phyloP scores from a whole-genome alignment of 2,888 invertebrate species.

The Anticlea derivata region DNA sequence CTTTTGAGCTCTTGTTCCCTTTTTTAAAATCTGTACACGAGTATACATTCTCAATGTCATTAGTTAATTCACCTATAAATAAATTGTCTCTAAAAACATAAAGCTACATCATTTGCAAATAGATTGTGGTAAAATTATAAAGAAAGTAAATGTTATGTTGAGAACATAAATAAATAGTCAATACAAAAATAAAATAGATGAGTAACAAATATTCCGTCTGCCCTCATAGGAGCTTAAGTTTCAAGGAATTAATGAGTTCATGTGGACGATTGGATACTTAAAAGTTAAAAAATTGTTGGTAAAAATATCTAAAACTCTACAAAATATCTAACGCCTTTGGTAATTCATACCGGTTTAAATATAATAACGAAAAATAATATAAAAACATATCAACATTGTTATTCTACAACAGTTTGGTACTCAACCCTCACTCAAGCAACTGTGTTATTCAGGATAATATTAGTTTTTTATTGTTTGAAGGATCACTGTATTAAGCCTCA shows the following conservation, averaged over 20 bases:
- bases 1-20: slow-evolving; percentile 65
- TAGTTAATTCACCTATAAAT: slow-evolving; percentile 60
- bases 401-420: slow-evolving; percentile 38
- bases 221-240: slow-evolving; percentile 20
- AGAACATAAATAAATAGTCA: slow-evolving; percentile 49
- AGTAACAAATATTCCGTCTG: slow-evolving; percentile 32
- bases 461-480: slow-evolving; percentile 24
- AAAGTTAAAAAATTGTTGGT: slow-evolving; percentile 47
- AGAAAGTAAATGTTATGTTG: slow-evolving; percentile 50
- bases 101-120: slow-evolving; percentile 47
- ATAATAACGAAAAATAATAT: slow-evolving; percentile 66
- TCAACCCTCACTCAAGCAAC: background rate
- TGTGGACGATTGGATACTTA: slow-evolving; percentile 41
- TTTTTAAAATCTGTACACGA: slow-evolving; percentile 57
- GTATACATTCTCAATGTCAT: slow-evolving; percentile 43
- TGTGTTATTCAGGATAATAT: slow-evolving; percentile 33
- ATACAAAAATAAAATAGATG: slow-evolving; percentile 42
- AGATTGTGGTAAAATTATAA: slow-evolving; percentile 43
- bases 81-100: slow-evolving; percentile 57
- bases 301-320: slow-evolving; percentile 73
- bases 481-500: background rate
- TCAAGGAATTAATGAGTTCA: slow-evolving; percentile 32
- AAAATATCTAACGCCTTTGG: slow-evolving; percentile 79
- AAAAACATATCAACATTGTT: slow-evolving; percentile 62
- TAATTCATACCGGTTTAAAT: slow-evolving; percentile 78